Percentiles rank a stretch among this genome's conserved stretches.
Conservation (phyloP, 2,888 invertebrate species). For the Brachyopa scutellaris region DNA sequence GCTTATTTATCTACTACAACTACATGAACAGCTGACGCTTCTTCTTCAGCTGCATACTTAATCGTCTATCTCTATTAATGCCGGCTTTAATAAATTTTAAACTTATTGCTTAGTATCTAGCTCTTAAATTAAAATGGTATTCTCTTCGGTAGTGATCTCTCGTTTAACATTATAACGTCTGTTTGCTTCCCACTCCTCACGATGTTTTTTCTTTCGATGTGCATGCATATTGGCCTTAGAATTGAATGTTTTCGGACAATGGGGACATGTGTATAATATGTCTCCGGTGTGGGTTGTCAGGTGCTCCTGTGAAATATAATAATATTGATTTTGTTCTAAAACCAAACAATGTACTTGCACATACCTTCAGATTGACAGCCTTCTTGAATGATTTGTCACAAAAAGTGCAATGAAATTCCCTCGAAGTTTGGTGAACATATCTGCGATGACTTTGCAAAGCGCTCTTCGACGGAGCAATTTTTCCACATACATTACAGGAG, state of each 20-base stretch:
- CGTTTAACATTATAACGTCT: conserved; percentile 56
- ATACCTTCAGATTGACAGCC: conserved; percentile 62
- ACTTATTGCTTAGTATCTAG: no score
- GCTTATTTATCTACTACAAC: no score
- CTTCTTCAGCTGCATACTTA: no score
- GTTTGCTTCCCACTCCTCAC: conserved; percentile 75
- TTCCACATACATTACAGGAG: conserved; percentile 71
- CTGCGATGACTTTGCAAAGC: conserved; percentile 74
- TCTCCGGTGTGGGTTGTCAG: conserved; percentile 77
- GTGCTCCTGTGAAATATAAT: conserved; percentile 73
- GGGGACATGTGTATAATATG: conserved; percentile 75
- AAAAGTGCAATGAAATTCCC: conserved; percentile 74
- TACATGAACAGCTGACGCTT: no score
- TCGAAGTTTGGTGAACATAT: conserved; percentile 76
- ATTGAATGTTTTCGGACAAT: conserved; percentile 76
- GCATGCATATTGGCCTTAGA: conserved; percentile 77
- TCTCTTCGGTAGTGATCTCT: background rate
- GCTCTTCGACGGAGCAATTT: conserved; percentile 65
- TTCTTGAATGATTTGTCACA: conserved; percentile 78
- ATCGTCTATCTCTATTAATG: no score
- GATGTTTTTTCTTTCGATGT: conserved; percentile 76
- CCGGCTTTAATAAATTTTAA: no score
- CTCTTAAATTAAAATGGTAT: background rate
- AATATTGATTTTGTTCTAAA: background rate
- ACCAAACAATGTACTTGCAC: background rate